phyloP scores from a whole-genome alignment of 2,113 vertebrate genomes.

The Tachycineta bicolor region DNA sequence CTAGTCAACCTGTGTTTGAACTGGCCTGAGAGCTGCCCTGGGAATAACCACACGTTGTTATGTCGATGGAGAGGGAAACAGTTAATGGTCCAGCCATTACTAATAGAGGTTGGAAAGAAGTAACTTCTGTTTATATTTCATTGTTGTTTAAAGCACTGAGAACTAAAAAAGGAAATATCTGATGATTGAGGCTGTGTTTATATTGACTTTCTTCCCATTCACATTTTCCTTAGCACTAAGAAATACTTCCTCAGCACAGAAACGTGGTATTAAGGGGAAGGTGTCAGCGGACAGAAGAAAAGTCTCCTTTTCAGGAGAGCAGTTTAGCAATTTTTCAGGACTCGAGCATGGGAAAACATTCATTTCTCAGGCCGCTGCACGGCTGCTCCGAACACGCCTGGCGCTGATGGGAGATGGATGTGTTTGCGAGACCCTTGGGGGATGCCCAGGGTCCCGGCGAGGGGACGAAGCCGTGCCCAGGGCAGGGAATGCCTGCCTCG shows the following conservation, averaged over 20 bases:
- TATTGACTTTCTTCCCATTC: neutral
- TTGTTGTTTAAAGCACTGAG: neutral
- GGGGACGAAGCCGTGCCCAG: accelerated
- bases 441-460: neutral
- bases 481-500: accelerated
- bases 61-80: neutral
- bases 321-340: neutral
- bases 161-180: neutral
- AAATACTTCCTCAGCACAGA: neutral
- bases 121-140: neutral
- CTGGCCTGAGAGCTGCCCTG: neutral
- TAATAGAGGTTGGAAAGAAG: neutral
- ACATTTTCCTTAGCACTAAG: neutral
- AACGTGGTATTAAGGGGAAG: neutral
- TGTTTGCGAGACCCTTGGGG: accelerated
- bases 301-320: neutral
- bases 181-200: neutral
- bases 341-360: accelerated
- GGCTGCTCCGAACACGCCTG: accelerated
- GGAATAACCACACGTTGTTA: neutral
- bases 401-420: neutral
- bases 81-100: neutral
- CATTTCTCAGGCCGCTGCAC: accelerated
- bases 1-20: neutral
- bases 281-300: neutral